A percentile compares a stretch with the other conserved stretches of the same genome.
These are phyloP conservation scores for Chrysomallon squamiferum DNA, from an alignment of 1,140 invertebrate species.

Conservation along the genomic window DNA sequence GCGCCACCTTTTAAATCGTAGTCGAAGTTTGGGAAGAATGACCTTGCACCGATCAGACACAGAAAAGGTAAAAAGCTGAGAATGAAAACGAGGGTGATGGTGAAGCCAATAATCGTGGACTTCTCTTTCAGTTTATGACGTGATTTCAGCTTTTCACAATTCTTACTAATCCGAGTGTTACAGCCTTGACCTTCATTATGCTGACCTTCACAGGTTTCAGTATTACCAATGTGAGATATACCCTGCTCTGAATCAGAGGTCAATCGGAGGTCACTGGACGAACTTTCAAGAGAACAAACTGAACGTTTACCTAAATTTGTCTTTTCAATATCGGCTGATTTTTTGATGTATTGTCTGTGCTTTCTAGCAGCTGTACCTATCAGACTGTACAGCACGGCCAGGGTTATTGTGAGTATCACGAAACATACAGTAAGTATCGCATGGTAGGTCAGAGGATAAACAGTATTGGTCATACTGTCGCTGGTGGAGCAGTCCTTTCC, in stretches of 20 bases:
- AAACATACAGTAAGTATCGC: slow-evolving; percentile 14
- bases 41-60: slow-evolving; percentile 13
- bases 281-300: too few species aligned
- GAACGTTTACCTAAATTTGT: too few species aligned
- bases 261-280: too few species aligned
- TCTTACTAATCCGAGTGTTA: too few species aligned
- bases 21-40: slow-evolving; percentile 14
- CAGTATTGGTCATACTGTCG: slow-evolving; percentile 17
- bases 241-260: too few species aligned
- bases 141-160: too few species aligned
- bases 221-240: too few species aligned
- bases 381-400: slow-evolving; percentile 13
- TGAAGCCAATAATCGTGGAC: slow-evolving; percentile 28
- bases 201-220: too few species aligned
- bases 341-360: slow-evolving; percentile 9
- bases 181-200: too few species aligned
- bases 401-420: slow-evolving; percentile 7
- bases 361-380: slow-evolving; percentile 14
- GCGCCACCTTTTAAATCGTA: slow-evolving; percentile 9
- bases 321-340: background rate
- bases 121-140: slow-evolving; percentile 11
- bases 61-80: slow-evolving; percentile 35
- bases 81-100: slow-evolving; percentile 31
- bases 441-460: slow-evolving; percentile 20
- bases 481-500: slow-evolving; percentile 25